phyloP scores from a whole-genome alignment of 2,113 vertebrate genomes.

The Perognathus longimembris region DNA sequence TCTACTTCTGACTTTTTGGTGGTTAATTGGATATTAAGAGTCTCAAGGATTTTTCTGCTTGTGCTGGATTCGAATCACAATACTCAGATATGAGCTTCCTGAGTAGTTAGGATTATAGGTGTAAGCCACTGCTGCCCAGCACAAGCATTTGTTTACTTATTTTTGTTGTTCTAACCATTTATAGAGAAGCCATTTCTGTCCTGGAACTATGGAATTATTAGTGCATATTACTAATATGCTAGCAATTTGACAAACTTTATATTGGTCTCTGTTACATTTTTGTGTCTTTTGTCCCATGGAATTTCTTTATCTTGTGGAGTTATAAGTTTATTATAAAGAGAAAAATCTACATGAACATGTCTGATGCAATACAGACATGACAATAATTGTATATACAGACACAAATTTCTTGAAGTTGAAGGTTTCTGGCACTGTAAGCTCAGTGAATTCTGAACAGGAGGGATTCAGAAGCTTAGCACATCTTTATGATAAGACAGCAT shows the following conservation, averaged over 20 bases:
- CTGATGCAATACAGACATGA: neutral
- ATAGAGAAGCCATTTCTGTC: too few relatives aligned
- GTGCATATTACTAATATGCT: neutral
- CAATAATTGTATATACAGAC: neutral
- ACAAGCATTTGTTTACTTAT: too few relatives aligned
- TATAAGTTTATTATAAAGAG: constrained; percentile 43
- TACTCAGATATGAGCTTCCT: too few relatives aligned
- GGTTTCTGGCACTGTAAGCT: neutral
- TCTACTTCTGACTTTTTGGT: too few relatives aligned
- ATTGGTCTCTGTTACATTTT: constrained; percentile 2
- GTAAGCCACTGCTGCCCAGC: too few relatives aligned
- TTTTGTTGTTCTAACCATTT: too few relatives aligned
- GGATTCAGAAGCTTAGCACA: neutral
- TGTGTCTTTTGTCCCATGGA: neutral
- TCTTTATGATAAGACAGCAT: accelerated
- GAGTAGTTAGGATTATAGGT: too few relatives aligned
- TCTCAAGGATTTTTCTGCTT: too few relatives aligned
- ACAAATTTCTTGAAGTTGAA: neutral
- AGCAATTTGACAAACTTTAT: neutral
- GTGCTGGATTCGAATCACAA: too few relatives aligned
- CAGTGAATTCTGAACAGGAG: neutral
- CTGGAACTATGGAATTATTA: neutral
- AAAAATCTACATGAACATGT: neutral
- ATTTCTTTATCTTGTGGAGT: neutral
- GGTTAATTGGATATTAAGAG: too few relatives aligned